Conservation (phyloP, 2,113 vertebrate species). For the Chlorocebus sabaeus region DNA sequence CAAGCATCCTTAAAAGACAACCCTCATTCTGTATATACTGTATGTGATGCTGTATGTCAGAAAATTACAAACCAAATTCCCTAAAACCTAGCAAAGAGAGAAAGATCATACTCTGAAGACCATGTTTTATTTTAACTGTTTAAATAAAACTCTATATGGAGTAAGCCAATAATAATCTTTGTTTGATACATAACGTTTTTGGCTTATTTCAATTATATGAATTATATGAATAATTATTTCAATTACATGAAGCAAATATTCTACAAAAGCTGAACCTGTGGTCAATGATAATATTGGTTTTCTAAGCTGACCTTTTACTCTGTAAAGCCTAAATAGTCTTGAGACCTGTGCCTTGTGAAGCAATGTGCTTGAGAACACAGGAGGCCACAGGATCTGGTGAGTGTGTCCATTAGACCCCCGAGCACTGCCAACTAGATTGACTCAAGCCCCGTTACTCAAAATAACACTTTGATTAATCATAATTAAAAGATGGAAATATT, state of each 20-base stretch:
- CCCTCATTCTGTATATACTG: background rate
- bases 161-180: background rate
- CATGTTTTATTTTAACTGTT: background rate
- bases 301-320: background rate
- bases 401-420: background rate
- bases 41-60: background rate
- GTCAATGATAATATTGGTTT: background rate
- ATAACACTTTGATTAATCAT: background rate
- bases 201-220: background rate
- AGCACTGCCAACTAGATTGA: background rate
- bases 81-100: background rate
- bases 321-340: background rate
- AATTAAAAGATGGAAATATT: background rate
- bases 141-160: conserved; percentile 1
- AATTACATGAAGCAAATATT: background rate
- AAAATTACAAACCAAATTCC: background rate
- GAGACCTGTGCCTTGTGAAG: background rate
- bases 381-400: background rate
- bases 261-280: background rate
- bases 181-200: background rate
- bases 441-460: background rate
- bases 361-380: background rate
- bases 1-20: background rate
- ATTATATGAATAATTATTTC: background rate
- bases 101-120: background rate